Evolutionary conservation across 2,888 invertebrate species (phyloP).

Genomic region (Limnephilus rhombicus): DNA sequence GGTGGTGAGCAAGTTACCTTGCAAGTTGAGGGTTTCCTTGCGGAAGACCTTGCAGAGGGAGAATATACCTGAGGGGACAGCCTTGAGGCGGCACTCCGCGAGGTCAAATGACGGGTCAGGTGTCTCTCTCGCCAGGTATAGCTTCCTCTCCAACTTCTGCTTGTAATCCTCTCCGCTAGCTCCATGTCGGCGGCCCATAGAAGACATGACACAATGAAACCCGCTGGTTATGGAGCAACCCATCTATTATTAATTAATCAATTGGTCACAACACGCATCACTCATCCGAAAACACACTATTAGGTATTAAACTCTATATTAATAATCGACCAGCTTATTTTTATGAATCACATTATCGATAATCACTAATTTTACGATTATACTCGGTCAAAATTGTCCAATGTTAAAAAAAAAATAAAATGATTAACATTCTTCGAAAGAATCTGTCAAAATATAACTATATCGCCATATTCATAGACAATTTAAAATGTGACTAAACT

Average conservation of each 20-base stretch:
- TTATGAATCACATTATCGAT: conserved; percentile 35
- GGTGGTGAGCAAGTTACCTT: conserved; percentile 83
- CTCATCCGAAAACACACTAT: background rate
- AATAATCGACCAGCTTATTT: background rate
- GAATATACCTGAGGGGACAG: conserved; percentile 87
- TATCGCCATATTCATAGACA: background rate
- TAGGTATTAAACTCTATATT: background rate
- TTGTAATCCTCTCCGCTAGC: conserved; percentile 67
- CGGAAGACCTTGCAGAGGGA: conserved; percentile 89
- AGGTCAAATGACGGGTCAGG: conserved; percentile 90
- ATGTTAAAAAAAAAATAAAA: conserved; percentile 32
- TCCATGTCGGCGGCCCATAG: conserved; percentile 71
- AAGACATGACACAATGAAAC: conserved; percentile 71
- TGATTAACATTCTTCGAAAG: background rate
- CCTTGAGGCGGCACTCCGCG: conserved; percentile 85
- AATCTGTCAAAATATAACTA: conserved; percentile 30
- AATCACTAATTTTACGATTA: conserved; percentile 6
- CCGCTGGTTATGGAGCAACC: conserved; percentile 65
- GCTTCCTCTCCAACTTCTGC: conserved; percentile 73
- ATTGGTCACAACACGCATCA: conserved; percentile 36
- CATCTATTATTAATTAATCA: conserved; percentile 56
- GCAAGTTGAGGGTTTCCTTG: conserved; percentile 83
- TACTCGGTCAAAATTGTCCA: background rate
- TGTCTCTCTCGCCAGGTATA: conserved; percentile 81
- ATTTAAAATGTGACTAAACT: background rate